Evolutionary conservation across 2,888 invertebrate genomes (phyloP).

Genomic region (Scotopteryx bipunctaria): DNA sequence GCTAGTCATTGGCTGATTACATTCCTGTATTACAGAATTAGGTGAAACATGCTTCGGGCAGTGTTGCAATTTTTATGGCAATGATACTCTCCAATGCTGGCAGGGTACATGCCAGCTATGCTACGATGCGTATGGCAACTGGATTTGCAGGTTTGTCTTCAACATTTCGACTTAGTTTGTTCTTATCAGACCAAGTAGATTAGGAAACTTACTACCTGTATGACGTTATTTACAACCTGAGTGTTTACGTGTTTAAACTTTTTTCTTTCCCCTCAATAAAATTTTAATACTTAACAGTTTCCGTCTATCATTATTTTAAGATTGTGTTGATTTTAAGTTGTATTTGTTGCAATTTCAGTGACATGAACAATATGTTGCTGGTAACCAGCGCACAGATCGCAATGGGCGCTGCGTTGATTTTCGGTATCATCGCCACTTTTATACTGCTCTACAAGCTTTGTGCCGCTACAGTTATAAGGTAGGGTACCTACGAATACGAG

Average conservation of each 20-base stretch:
- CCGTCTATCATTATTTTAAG: no score
- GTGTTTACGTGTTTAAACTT: no score
- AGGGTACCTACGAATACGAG: no score
- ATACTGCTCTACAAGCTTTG: slow-evolving; percentile 73
- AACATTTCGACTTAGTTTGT: no score
- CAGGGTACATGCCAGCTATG: slow-evolving; percentile 69
- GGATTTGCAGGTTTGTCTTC: slow-evolving; percentile 65
- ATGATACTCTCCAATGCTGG: slow-evolving; percentile 68
- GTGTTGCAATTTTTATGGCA: slow-evolving; percentile 59
- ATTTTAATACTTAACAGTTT: no score
- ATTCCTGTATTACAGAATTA: slow-evolving; percentile 62
- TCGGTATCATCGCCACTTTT: slow-evolving; percentile 74
- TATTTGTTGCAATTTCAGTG: slow-evolving; percentile 59
- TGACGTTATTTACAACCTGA: no score
- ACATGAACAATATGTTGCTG: slow-evolving; percentile 69
- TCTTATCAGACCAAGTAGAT: no score
- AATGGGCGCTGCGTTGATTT: slow-evolving; percentile 72
- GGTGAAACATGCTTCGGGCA: slow-evolving; percentile 68
- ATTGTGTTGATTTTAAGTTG: no score
- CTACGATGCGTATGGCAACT: slow-evolving; percentile 61
- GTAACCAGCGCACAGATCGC: slow-evolving; percentile 75
- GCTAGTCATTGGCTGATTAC: no score
- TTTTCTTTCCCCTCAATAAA: no score
- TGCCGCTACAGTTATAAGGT: slow-evolving; percentile 65
- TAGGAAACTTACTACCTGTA: no score